Evolutionary conservation across 2,797 vertebrate genomes (phyloP).

Genomic region (Lophura swinhoii): DNA sequence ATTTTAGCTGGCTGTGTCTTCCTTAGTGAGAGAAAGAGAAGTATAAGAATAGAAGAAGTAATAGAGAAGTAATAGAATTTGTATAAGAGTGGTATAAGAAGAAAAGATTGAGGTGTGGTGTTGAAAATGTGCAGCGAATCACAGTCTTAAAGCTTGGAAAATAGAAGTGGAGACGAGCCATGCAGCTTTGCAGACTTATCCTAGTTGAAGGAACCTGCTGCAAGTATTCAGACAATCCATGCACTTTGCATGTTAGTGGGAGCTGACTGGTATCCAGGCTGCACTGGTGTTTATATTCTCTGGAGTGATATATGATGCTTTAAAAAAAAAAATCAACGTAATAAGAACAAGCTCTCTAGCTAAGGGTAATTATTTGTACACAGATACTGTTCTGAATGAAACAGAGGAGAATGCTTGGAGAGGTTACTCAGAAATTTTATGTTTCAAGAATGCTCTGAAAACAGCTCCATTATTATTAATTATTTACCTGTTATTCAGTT

Average conservation of each 20-base stretch:
- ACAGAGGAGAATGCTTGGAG: not conserved
- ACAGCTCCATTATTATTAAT: not conserved
- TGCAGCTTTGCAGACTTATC: not conserved
- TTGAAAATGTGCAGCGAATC: not conserved
- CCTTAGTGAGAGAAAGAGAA: not conserved
- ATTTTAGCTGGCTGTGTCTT: not conserved
- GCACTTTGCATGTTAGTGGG: not conserved
- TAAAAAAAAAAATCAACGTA: not conserved
- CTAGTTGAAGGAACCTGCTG: not conserved
- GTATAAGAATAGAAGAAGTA: too few relatives aligned
- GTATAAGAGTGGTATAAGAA: not conserved
- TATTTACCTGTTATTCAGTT: not conserved
- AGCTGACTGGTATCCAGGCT: not conserved
- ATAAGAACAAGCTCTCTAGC: not conserved
- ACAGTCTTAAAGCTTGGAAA: not conserved
- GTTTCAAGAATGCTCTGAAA: not conserved
- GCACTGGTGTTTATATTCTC: not conserved
- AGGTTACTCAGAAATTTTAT: not conserved
- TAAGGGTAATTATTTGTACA: conserved; percentile 29
- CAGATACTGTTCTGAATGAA: not conserved
- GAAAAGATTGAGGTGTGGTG: not conserved
- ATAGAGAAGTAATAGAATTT: not conserved
- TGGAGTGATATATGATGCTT: not conserved
- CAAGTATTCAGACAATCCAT: not conserved
- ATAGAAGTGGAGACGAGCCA: not conserved